A percentile compares a stretch with the other conserved stretches of the same genome.
Evolutionary conservation across 2,113 vertebrate species (phyloP).

Genomic region (Gymnogyps californianus): DNA sequence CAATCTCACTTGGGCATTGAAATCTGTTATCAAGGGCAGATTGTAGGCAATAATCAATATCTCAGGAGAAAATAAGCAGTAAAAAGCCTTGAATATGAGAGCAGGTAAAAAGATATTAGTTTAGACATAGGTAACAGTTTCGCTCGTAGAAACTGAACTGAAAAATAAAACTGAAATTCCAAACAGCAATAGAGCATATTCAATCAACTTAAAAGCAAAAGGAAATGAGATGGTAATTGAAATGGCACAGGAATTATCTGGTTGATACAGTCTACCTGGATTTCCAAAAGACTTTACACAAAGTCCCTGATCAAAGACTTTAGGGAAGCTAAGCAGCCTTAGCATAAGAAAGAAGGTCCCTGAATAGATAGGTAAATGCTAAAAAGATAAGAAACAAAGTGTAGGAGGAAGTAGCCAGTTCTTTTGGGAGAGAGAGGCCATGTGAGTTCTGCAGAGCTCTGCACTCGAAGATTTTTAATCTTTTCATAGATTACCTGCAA

Average conservation of each 20-base stretch:
- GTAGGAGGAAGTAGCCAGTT: background rate
- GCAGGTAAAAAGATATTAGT: background rate
- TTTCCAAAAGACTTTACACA: background rate
- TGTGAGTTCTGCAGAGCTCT: background rate
- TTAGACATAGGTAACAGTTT: background rate
- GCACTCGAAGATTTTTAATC: background rate
- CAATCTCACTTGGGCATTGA: background rate
- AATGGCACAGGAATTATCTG: background rate
- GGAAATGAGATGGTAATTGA: constrained; percentile 11
- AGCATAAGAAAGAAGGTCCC: background rate
- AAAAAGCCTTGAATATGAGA: background rate
- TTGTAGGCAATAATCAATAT: background rate
- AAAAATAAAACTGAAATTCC: background rate
- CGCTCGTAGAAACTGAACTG: background rate
- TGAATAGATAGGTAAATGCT: background rate
- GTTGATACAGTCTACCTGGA: background rate
- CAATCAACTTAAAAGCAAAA: background rate
- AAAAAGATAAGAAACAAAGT: background rate
- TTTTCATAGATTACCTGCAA: background rate
- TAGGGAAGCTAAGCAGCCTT: background rate
- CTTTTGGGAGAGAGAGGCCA: background rate
- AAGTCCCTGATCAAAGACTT: background rate
- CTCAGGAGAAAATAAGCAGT: background rate
- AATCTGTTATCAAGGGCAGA: background rate
- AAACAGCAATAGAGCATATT: background rate